Conservation (phyloP, 2,797 vertebrate genomes). For the Tympanoctomys barrerae region DNA sequence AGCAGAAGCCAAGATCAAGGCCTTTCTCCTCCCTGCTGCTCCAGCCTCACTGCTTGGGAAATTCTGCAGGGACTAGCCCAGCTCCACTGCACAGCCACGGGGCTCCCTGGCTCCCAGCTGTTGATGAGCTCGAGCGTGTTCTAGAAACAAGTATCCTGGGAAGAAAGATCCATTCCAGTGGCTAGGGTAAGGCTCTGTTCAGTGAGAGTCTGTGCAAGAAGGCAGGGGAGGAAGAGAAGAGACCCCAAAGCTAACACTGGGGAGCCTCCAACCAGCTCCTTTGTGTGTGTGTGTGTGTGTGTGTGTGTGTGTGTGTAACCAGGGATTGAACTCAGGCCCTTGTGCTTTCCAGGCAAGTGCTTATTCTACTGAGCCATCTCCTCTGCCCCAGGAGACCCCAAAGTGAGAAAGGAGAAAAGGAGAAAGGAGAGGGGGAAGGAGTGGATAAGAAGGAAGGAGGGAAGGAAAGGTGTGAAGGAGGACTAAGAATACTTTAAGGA, state of each 20-base stretch:
- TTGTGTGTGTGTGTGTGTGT: too few species aligned
- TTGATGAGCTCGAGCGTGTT: background rate
- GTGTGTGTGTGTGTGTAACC: too few species aligned
- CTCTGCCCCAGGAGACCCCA: too few species aligned
- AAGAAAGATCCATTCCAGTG: background rate
- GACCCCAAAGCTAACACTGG: too few species aligned
- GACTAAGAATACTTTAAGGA: background rate
- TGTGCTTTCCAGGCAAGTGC: too few species aligned
- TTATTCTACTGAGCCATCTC: too few species aligned
- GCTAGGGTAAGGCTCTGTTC: background rate
- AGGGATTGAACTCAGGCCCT: too few species aligned
- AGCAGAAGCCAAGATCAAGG: background rate
- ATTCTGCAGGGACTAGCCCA: background rate
- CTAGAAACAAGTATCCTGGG: background rate
- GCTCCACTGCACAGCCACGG: background rate
- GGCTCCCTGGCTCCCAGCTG: background rate
- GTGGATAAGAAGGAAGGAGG: fast-evolving
- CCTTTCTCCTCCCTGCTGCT: background rate
- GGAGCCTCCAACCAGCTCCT: too few species aligned
- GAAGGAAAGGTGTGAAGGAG: background rate
- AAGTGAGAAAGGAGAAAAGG: background rate
- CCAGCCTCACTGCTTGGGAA: background rate
- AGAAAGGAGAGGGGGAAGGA: background rate
- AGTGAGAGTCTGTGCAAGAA: background rate
- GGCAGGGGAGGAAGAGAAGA: too few species aligned